A percentile compares a stretch with the other conserved stretches of the same genome.
Conservation (phyloP, 2,113 vertebrate genomes). For the Limanda limanda region DNA sequence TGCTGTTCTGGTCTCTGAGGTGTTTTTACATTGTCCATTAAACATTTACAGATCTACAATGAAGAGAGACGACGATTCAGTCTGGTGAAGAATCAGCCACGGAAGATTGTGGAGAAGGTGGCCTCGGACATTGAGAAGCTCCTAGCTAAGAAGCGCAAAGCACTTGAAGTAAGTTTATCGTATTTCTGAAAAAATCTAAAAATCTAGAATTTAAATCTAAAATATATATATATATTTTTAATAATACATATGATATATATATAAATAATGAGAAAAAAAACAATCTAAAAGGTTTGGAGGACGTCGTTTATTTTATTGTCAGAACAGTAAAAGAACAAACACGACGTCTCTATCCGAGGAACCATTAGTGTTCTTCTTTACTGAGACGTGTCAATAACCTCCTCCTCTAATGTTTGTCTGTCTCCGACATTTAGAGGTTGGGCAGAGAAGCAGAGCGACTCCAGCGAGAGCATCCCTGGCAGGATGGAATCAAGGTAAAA, state of each 20-base stretch:
- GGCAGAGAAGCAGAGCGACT: conserved; percentile 93
- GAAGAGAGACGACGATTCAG: conserved; percentile 94
- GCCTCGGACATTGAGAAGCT: conserved; percentile 96
- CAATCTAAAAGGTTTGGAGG: too few species aligned
- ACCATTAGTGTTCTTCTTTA: not conserved
- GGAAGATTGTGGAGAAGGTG: conserved; percentile 94
- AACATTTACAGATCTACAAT: conserved; percentile 90
- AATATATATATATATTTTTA: too few species aligned
- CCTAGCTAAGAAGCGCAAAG: conserved; percentile 95
- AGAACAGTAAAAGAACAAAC: too few species aligned
- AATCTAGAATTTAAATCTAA: too few species aligned
- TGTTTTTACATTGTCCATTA: conserved; percentile 39
- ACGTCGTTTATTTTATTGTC: too few species aligned
- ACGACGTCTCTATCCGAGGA: too few species aligned
- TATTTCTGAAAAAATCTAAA: not conserved
- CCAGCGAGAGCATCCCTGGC: conserved; percentile 94
- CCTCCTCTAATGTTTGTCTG: conserved; percentile 3
- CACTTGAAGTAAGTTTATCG: conserved; percentile 89
- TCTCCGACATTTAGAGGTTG: conserved; percentile 84
- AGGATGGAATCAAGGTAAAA: conserved; percentile 94
- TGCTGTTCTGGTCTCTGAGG: not conserved
- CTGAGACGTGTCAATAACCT: not conserved
- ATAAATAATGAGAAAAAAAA: too few species aligned
- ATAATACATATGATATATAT: too few species aligned
- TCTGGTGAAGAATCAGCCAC: conserved; percentile 92